These are phyloP conservation scores for Notiomystis cincta DNA, from an alignment of 2,113 vertebrate genomes.

Conservation along the genomic window DNA sequence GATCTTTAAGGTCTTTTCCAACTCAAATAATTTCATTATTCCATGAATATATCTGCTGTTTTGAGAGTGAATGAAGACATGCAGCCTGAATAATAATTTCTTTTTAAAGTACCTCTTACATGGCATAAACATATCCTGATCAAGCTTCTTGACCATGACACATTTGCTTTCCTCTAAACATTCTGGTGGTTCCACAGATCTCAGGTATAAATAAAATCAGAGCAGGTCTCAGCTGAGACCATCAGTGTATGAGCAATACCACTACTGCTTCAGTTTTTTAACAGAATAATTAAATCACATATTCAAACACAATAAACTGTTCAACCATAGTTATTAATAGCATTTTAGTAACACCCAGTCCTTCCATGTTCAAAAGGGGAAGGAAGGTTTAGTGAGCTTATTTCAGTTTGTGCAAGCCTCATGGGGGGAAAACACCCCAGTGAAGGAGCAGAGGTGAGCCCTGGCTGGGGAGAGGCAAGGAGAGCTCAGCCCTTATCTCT, in stretches of 20 bases:
- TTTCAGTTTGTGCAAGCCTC: not conserved
- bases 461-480: not conserved
- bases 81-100: not conserved
- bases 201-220: not conserved
- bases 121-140: fast-evolving
- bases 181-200: not conserved
- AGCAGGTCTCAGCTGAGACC: not conserved
- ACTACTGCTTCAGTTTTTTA: not conserved
- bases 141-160: not conserved
- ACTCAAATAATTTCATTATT: not conserved
- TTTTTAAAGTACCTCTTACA: not conserved
- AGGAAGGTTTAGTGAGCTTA: not conserved
- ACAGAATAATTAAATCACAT: not conserved
- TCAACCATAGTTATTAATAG: not conserved
- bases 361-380: not conserved
- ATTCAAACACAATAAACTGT: not conserved
- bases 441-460: not conserved
- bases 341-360: not conserved
- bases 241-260: not conserved
- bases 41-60: not conserved
- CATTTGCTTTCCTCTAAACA: not conserved
- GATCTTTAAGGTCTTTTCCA: not conserved
- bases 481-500: not conserved
- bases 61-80: not conserved
- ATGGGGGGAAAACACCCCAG: not conserved